Conservation (phyloP, 1,140 invertebrate species). For the Aphaenogaster rudis region DNA sequence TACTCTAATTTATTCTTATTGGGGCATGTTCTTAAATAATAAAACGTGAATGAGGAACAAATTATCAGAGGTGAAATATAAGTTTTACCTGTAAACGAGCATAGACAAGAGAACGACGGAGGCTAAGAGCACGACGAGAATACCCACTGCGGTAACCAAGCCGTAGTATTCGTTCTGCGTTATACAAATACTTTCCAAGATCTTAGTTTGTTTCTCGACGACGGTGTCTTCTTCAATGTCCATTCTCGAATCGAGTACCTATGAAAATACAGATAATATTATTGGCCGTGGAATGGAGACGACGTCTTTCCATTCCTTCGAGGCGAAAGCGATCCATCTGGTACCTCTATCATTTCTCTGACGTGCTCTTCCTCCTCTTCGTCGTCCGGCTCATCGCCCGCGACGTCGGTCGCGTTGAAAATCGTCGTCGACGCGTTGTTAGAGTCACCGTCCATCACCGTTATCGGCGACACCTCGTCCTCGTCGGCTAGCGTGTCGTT, state of each 20-base stretch:
- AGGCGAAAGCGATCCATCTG: conserved; percentile 13
- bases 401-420: conserved; percentile 44
- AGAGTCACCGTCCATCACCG: conserved; percentile 51
- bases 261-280: not conserved
- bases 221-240: conserved; percentile 90
- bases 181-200: conserved; percentile 91
- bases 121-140: conserved; percentile 90
- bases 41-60: not conserved
- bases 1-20: not conserved
- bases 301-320: not conserved
- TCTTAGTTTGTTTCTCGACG: conserved; percentile 88
- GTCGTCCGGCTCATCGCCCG: conserved; percentile 39
- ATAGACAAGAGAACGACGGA: conserved; percentile 89
- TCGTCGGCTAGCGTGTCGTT: conserved; percentile 75
- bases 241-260: conserved; percentile 91
- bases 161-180: conserved; percentile 92
- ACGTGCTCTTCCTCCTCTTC: conserved; percentile 89
- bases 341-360: conserved; percentile 94
- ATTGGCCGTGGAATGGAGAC: not conserved
- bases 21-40: not conserved
- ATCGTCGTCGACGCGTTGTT: conserved; percentile 53
- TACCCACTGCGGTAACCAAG: conserved; percentile 90
- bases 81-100: conserved; percentile 89
- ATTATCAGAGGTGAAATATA: not conserved
- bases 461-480: conserved; percentile 68